Conservation (phyloP, 2,113 vertebrate species). For the Rattus norvegicus region DNA sequence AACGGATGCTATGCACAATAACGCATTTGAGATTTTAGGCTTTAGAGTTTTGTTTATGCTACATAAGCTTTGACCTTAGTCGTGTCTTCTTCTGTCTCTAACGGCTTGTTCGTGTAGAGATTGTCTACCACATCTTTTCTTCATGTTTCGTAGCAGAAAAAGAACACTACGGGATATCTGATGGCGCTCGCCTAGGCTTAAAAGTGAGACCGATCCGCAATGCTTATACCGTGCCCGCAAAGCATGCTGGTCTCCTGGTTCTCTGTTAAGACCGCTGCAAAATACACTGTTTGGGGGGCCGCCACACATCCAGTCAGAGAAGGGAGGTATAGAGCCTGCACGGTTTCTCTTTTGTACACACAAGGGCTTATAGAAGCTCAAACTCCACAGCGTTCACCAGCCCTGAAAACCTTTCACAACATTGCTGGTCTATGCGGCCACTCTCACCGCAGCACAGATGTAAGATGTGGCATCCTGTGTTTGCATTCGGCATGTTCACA, state of each 20-base stretch:
- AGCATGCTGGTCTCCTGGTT: not conserved
- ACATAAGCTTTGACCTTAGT: not conserved
- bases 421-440: not conserved
- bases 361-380: slow-evolving; percentile 1
- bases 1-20: not conserved
- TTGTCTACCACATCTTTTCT: not conserved
- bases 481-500: not conserved
- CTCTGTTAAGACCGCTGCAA: not conserved
- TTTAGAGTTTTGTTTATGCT: not conserved
- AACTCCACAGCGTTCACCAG: not conserved
- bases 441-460: not conserved
- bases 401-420: slow-evolving; percentile 38
- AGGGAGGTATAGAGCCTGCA: not conserved
- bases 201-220: not conserved
- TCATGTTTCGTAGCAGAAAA: not conserved
- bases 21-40: not conserved
- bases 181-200: not conserved
- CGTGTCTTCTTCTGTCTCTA: not conserved
- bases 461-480: not conserved
- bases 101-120: not conserved
- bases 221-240: not conserved
- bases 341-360: slow-evolving; percentile 15
- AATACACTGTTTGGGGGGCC: not conserved
- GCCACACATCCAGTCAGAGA: not conserved
- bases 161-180: not conserved